These are phyloP conservation scores for Byasa hedistus DNA, from an alignment of 2,888 invertebrate genomes.

Conservation along the genomic window DNA sequence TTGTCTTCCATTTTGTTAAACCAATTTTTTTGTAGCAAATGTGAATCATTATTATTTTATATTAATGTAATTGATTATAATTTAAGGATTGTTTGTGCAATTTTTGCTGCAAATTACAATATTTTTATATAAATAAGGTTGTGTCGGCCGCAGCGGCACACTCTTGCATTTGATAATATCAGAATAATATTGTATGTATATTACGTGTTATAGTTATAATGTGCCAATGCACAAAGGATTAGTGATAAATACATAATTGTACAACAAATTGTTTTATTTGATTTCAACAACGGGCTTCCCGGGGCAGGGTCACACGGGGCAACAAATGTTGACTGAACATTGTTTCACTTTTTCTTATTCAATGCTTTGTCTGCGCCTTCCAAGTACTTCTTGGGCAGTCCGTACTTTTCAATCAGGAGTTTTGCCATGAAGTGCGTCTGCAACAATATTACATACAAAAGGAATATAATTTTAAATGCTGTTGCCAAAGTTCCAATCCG, in stretches of 20 bases:
- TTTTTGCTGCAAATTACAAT: conserved; percentile 5
- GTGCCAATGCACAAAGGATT: conserved; percentile 29
- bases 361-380: conserved; percentile 88
- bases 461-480: too few species aligned
- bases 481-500: too few species aligned
- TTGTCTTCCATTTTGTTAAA: conserved; percentile 23
- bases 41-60: background rate
- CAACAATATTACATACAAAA: conserved; percentile 39
- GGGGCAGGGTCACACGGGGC: background rate
- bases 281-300: background rate
- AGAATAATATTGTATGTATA: background rate
- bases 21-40: background rate
- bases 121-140: background rate
- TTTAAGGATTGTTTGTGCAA: background rate
- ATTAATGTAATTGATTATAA: background rate
- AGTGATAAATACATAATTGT: conserved; percentile 32
- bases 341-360: conserved; percentile 80
- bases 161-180: background rate
- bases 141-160: conserved; percentile 10
- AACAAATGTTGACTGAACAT: background rate
- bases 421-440: conserved; percentile 75
- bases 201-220: conserved; percentile 1
- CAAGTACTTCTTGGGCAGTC: conserved; percentile 86
- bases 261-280: conserved; percentile 24
- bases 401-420: conserved; percentile 85